Percentiles rank a stretch among this genome's conserved stretches.
Conservation (phyloP, 2,888 invertebrate species). For the Orgyia antiqua region DNA sequence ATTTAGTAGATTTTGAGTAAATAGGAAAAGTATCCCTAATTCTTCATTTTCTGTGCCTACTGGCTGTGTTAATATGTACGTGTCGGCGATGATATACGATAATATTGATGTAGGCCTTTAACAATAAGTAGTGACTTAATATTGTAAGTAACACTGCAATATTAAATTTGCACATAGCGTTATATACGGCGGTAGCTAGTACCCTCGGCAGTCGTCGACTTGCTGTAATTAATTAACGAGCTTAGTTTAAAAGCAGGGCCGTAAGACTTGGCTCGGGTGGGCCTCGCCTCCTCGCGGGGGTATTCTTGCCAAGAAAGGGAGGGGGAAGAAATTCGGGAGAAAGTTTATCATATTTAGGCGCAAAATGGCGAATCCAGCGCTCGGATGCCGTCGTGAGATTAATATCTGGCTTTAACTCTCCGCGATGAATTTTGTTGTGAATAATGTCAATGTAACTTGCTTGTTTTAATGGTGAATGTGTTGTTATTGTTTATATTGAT, state of each 20-base stretch:
- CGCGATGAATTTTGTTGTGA: constrained; percentile 70
- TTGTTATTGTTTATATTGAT: constrained; percentile 14
- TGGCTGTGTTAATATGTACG: too few relatives aligned
- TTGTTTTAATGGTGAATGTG: constrained; percentile 44
- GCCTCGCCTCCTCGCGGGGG: constrained; percentile 39
- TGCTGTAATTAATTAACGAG: constrained; percentile 79
- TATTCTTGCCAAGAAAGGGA: constrained; percentile 54
- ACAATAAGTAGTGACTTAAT: constrained; percentile 17
- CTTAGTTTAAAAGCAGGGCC: constrained; percentile 79
- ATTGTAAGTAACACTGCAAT: constrained; percentile 44
- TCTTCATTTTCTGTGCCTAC: too few relatives aligned
- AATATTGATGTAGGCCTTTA: too few relatives aligned
- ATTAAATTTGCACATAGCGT: constrained; percentile 71
- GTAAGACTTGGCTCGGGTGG: constrained; percentile 67
- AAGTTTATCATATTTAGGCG: constrained; percentile 79
- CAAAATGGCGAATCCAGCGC: constrained; percentile 78
- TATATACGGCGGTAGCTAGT: constrained; percentile 66
- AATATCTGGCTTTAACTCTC: constrained; percentile 75
- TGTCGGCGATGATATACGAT: too few relatives aligned
- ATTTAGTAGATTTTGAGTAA: too few relatives aligned
- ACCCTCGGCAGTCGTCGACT: constrained; percentile 70
- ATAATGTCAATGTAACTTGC: constrained; percentile 63
- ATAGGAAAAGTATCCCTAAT: too few relatives aligned
- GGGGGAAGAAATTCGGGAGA: constrained; percentile 75
- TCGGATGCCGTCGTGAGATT: constrained; percentile 71